Percentiles rank a stretch among this genome's conserved stretches.
phyloP scores from a whole-genome alignment of 2,888 invertebrate species.

The Heterodera filipjevi region DNA sequence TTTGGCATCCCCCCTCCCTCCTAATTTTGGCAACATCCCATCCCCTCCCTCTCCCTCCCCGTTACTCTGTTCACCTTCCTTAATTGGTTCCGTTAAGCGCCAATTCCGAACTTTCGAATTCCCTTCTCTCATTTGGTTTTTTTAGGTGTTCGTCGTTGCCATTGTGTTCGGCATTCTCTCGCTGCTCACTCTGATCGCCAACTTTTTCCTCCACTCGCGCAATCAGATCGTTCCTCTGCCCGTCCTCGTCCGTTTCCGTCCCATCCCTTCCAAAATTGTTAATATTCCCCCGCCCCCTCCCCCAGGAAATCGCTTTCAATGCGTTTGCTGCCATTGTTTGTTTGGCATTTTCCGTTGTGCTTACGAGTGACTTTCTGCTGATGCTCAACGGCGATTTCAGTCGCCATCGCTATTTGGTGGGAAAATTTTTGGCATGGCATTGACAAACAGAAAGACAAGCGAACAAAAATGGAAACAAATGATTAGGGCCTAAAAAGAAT shows the following conservation, averaged over 20 bases:
- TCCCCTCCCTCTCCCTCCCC: too few species aligned
- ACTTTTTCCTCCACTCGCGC: conserved; percentile 35
- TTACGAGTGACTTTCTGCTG: conserved; percentile 40
- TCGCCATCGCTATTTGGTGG: conserved; percentile 39
- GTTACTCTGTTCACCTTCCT: conserved; percentile 17
- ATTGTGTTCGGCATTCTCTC: conserved; percentile 41
- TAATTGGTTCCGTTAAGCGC: too few species aligned
- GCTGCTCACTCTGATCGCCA: conserved; percentile 41
- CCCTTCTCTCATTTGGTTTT: background rate
- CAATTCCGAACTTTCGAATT: too few species aligned
- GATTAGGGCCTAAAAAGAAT: too few species aligned
- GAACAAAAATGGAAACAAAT: conserved; percentile 3
- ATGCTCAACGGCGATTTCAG: conserved; percentile 42
- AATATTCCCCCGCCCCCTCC: background rate
- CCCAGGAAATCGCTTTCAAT: conserved; percentile 46
- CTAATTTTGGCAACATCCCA: too few species aligned
- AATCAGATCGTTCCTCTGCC: background rate
- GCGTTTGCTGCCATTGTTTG: conserved; percentile 31
- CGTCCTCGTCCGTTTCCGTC: background rate
- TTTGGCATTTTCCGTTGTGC: conserved; percentile 33
- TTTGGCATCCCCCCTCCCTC: too few species aligned
- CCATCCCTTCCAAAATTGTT: background rate
- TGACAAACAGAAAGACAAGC: too few species aligned
- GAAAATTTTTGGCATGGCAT: background rate
- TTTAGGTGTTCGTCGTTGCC: conserved; percentile 24